phyloP scores from a whole-genome alignment of 2,888 invertebrate genomes.

The Epinotia demarniana region DNA sequence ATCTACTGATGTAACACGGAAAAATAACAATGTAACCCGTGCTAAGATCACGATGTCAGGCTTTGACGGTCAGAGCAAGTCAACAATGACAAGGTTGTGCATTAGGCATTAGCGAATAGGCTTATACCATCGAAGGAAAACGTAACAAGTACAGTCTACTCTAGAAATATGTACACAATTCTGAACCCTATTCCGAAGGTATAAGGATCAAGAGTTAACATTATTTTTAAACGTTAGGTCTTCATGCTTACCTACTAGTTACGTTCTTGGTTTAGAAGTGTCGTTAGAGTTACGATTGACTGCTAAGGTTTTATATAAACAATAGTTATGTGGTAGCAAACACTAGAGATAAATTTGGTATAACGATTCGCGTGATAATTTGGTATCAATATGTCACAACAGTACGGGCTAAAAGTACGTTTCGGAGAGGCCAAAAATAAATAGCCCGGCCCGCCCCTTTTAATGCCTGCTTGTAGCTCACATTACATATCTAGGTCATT shows the following conservation, averaged over 20 bases:
- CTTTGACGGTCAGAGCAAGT: neutral
- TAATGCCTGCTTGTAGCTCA: no score
- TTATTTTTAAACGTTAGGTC: neutral
- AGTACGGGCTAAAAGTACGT: no score
- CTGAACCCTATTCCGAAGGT: neutral
- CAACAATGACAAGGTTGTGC: neutral
- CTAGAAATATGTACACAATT: neutral
- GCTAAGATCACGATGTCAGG: slow-evolving; percentile 2
- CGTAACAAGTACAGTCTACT: neutral
- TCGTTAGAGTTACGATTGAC: neutral
- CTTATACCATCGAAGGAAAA: slow-evolving; percentile 1
- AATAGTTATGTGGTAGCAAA: neutral
- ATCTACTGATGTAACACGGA: neutral
- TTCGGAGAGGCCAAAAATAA: no score
- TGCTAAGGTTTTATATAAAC: slow-evolving; percentile 25
- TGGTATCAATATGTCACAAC: neutral
- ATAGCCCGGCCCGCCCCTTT: no score
- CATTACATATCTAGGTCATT: no score
- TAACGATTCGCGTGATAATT: neutral
- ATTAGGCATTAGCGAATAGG: slow-evolving; percentile 3
- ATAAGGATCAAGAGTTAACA: neutral
- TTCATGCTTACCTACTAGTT: no score
- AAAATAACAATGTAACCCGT: slow-evolving; percentile 1
- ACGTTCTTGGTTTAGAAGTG: neutral
- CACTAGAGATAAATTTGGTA: neutral